These are phyloP conservation scores for Mimachlamys varia DNA, from an alignment of 2,888 invertebrate species.

Conservation along the genomic window DNA sequence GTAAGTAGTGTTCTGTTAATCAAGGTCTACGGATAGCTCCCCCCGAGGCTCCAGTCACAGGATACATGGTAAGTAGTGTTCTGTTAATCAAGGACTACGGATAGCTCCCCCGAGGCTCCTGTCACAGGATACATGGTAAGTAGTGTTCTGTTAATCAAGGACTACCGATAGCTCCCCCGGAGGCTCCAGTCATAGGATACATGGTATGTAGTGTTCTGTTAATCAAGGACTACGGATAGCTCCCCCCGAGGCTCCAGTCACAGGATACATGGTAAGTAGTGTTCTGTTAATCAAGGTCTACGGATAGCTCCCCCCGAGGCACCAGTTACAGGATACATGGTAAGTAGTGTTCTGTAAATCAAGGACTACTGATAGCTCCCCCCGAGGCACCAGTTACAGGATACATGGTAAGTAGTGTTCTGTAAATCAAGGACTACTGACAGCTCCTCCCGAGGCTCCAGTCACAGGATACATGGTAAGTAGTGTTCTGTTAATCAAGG, in stretches of 20 bases:
- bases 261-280: constrained; percentile 82
- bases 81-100: constrained; percentile 81
- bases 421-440: constrained; percentile 82
- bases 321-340: constrained; percentile 83
- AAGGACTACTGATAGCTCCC: constrained; percentile 83
- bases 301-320: constrained; percentile 84
- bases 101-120: constrained; percentile 84
- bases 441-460: constrained; percentile 84
- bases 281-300: constrained; percentile 80
- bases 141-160: constrained; percentile 77
- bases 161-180: constrained; percentile 83
- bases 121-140: constrained; percentile 83
- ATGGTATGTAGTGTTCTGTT: constrained; percentile 77
- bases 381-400: constrained; percentile 84
- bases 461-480: constrained; percentile 83
- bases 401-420: constrained; percentile 80
- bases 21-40: constrained; percentile 83
- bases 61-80: constrained; percentile 81
- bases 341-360: constrained; percentile 74
- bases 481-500: constrained; percentile 77
- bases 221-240: constrained; percentile 83
- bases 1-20: constrained; percentile 68
- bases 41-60: constrained; percentile 83
- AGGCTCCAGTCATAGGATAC: constrained; percentile 83
- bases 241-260: constrained; percentile 83